phyloP scores from a whole-genome alignment of 2,888 invertebrate species.

The Listrodromus nycthemerus region DNA sequence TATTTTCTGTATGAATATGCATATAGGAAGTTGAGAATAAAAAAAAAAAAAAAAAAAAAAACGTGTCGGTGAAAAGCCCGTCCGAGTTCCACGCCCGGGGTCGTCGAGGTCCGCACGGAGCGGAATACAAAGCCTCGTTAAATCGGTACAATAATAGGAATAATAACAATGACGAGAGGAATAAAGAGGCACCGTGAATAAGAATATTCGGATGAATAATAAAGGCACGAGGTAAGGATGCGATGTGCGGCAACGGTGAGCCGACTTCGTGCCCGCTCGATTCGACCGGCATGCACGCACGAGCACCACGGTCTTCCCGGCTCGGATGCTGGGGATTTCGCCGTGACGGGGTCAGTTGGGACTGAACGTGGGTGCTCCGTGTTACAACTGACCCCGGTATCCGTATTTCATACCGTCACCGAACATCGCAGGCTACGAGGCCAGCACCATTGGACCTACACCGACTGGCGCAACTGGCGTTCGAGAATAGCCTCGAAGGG shows the following conservation, averaged over 20 bases:
- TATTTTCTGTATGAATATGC: conserved; percentile 51
- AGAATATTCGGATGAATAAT: conserved; percentile 45
- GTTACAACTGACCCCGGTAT: not conserved
- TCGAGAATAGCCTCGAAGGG: conserved; percentile 45
- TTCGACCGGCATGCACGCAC: conserved; percentile 55
- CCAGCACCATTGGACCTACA: conserved; percentile 65
- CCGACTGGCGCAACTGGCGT: conserved; percentile 57
- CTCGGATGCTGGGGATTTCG: conserved; percentile 29
- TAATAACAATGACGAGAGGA: conserved; percentile 67
- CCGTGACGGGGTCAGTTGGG: conserved; percentile 48
- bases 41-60: no score
- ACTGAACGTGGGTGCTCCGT: conserved; percentile 45
- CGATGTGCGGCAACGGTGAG: conserved; percentile 49
- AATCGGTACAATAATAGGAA: conserved; percentile 77
- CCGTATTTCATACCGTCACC: conserved; percentile 11
- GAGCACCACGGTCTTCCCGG: conserved; percentile 16
- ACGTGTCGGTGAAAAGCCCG: conserved; percentile 60
- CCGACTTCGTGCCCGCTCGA: conserved; percentile 55
- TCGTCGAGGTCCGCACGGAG: conserved; percentile 66
- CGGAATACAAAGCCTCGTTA: conserved; percentile 78
- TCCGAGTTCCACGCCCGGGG: conserved; percentile 69
- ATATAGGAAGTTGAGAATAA: conserved; percentile 32
- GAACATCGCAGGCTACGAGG: conserved; percentile 30
- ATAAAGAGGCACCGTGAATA: conserved; percentile 39
- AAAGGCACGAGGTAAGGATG: conserved; percentile 54